These are phyloP conservation scores for Hymenopus coronatus DNA, from an alignment of 2,888 invertebrate genomes.

Conservation along the genomic window DNA sequence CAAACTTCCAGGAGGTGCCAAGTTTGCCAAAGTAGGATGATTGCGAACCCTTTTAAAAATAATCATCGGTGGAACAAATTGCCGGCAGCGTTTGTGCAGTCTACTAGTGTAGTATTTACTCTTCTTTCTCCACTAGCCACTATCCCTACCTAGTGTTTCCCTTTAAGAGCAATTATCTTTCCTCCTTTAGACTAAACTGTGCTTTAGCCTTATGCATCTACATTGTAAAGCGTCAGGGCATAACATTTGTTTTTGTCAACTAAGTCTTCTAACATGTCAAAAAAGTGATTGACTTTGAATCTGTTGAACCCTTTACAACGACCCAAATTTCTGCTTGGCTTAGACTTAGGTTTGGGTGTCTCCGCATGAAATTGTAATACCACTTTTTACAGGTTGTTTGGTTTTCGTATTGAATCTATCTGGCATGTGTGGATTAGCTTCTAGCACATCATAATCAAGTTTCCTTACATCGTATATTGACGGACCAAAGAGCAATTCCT, in stretches of 20 bases:
- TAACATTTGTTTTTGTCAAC: background rate
- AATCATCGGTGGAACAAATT: background rate
- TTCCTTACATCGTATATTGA: background rate
- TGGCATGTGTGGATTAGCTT: background rate
- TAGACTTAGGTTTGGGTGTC: background rate
- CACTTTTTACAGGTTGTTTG: background rate
- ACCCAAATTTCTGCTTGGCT: background rate
- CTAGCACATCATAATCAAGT: background rate
- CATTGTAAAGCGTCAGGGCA: background rate
- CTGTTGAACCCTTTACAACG: background rate
- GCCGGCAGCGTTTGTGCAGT: background rate
- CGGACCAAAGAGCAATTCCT: too few species aligned
- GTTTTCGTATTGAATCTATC: background rate
- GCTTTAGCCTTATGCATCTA: background rate
- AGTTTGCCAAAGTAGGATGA: slow-evolving; percentile 2
- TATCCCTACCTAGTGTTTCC: background rate
- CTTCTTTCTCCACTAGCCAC: background rate
- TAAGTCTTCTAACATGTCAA: background rate
- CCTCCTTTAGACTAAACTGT: too few species aligned
- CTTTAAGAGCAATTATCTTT: background rate
- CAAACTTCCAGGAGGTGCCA: background rate
- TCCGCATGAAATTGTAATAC: background rate
- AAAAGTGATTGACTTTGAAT: background rate
- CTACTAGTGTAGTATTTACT: background rate
- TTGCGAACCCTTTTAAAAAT: background rate